These are phyloP conservation scores for Nansenia antarctica DNA, from an alignment of 2,113 vertebrate species.

Conservation along the genomic window DNA sequence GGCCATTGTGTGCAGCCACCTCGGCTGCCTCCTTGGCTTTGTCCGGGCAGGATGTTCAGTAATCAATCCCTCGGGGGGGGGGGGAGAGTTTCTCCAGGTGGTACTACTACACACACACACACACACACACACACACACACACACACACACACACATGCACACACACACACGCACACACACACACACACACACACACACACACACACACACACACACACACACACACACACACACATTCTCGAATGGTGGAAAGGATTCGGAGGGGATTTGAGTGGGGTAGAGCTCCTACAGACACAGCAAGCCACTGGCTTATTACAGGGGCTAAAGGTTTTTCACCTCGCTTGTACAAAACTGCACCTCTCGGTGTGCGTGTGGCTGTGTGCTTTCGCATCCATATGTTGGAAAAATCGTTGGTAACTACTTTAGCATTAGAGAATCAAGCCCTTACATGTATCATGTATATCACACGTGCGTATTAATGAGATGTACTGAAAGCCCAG, in stretches of 20 bases:
- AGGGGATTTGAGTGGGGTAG: conserved; percentile 52
- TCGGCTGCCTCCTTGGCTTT: conserved; percentile 51
- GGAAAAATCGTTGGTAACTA: no score
- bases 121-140: background rate
- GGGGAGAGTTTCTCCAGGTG: conserved; percentile 67
- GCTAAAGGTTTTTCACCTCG: conserved; percentile 44
- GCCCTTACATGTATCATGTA: no score
- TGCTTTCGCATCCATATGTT: no score
- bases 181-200: background rate
- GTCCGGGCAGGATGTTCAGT: conserved; percentile 64
- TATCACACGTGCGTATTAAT: no score
- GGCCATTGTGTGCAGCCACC: conserved; percentile 63
- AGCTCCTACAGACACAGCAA: conserved; percentile 63
- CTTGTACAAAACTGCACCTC: conserved; percentile 31
- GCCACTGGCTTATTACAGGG: conserved; percentile 49
- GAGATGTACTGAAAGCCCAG: no score
- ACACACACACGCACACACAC: background rate
- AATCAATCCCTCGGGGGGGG: conserved; percentile 66
- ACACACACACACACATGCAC: background rate
- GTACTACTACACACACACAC: conserved; percentile 46
- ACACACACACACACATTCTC: background rate
- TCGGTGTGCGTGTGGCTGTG: no score
- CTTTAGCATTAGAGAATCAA: no score
- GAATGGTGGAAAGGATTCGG: conserved; percentile 45
- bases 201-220: background rate